phyloP scores from a whole-genome alignment of 2,797 vertebrate genomes.

The Gastrophryne carolinensis region DNA sequence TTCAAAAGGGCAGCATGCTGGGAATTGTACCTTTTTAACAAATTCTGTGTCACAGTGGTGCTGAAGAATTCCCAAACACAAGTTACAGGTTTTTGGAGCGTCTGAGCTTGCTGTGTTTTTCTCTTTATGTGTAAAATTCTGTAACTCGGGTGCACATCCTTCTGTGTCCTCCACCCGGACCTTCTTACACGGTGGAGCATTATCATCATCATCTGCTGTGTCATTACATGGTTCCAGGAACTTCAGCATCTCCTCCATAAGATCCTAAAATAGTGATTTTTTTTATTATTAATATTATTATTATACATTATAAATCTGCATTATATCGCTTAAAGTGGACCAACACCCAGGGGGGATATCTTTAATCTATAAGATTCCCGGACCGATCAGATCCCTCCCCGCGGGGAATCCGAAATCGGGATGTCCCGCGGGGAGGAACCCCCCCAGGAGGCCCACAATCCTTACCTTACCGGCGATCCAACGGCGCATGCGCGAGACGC shows the following conservation, averaged over 20 bases:
- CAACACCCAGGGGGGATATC: no score
- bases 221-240: slow-evolving; percentile 63
- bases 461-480: no score
- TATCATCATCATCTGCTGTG: slow-evolving; percentile 48
- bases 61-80: slow-evolving; percentile 89
- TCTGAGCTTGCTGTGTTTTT: not conserved
- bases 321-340: no score
- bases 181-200: slow-evolving; percentile 79
- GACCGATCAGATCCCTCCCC: no score
- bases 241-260: slow-evolving; percentile 70
- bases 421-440: no score
- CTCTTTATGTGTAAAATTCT: not conserved
- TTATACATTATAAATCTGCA: no score
- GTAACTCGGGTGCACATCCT: not conserved
- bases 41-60: slow-evolving; percentile 75
- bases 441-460: no score
- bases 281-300: no score
- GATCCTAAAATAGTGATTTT: slow-evolving; percentile 69
- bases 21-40: slow-evolving; percentile 74
- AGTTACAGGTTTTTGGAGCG: slow-evolving; percentile 70
- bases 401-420: no score
- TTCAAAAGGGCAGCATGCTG: no score
- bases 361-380: no score
- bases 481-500: no score
- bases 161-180: slow-evolving; percentile 64